A percentile compares a stretch with the other conserved stretches of the same genome.
phyloP scores from a whole-genome alignment of 2,113 vertebrate species.

The Heptranchias perlo region DNA sequence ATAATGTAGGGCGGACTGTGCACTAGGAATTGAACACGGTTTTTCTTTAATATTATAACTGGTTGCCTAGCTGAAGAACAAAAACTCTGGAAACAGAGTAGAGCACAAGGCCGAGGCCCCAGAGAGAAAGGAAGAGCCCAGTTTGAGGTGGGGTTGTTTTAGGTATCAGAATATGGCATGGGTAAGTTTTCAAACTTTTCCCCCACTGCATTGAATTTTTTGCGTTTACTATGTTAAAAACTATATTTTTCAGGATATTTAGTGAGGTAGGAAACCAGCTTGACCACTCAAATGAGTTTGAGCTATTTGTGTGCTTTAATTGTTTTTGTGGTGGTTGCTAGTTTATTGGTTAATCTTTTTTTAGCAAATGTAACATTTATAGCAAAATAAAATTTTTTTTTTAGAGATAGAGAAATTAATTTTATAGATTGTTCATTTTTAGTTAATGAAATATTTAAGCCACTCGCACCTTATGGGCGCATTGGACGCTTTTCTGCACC shows the following conservation, averaged over 20 bases:
- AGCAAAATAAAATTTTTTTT: background rate
- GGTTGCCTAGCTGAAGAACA: background rate
- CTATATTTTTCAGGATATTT: background rate
- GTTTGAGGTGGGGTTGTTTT: background rate
- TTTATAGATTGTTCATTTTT: background rate
- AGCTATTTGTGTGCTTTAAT: background rate
- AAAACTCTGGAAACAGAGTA: background rate
- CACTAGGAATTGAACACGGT: background rate
- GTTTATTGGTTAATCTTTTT: background rate
- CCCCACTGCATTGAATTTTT: background rate
- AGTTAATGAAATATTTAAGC: background rate
- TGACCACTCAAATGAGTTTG: background rate
- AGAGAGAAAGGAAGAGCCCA: background rate
- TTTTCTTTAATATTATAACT: background rate
- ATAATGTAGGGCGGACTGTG: background rate
- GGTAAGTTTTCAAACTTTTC: background rate
- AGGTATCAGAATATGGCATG: background rate
- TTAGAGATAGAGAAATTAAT: background rate
- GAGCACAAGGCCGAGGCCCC: background rate
- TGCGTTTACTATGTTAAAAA: background rate
- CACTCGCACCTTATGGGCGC: background rate
- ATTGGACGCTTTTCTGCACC: background rate
- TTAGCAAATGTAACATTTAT: background rate
- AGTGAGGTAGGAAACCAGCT: background rate
- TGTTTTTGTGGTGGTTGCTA: background rate